Conservation (phyloP, 2,797 vertebrate genomes). For the Clarias fuscus region DNA sequence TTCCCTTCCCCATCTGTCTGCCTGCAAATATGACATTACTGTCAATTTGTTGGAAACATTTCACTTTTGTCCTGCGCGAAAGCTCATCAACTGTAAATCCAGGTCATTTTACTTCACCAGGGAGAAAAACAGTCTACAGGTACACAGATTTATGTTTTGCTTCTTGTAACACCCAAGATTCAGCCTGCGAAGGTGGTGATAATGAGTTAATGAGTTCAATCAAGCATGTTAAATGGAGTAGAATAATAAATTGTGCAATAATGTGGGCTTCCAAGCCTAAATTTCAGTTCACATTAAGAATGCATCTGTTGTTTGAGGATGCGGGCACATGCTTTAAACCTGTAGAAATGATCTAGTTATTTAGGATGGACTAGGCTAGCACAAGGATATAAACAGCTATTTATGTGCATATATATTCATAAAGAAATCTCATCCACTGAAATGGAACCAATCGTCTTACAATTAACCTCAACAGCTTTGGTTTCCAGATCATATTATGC, state of each 20-base stretch:
- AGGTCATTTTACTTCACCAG: background rate
- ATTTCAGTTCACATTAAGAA: background rate
- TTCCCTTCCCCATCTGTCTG: background rate
- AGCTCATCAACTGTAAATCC: background rate
- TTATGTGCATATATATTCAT: background rate
- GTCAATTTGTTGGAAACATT: constrained; percentile 11
- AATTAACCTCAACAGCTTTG: background rate
- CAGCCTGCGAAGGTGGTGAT: background rate
- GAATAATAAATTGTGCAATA: background rate
- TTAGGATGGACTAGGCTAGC: background rate
- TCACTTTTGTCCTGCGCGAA: background rate
- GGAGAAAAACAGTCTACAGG: background rate
- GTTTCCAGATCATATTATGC: background rate
- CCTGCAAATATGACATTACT: constrained; percentile 6
- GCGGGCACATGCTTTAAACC: background rate
- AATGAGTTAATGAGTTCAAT: constrained; percentile 10
- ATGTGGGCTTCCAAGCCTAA: background rate
- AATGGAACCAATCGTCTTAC: background rate
- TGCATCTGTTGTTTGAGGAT: background rate
- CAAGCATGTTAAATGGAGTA: background rate
- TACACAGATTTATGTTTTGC: background rate
- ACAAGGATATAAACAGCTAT: constrained; percentile 15
- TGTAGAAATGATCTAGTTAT: background rate
- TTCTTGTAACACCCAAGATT: background rate
- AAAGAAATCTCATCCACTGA: background rate